These are phyloP conservation scores for Mimumesa dahlbomi DNA, from an alignment of 2,888 invertebrate species.

Conservation along the genomic window DNA sequence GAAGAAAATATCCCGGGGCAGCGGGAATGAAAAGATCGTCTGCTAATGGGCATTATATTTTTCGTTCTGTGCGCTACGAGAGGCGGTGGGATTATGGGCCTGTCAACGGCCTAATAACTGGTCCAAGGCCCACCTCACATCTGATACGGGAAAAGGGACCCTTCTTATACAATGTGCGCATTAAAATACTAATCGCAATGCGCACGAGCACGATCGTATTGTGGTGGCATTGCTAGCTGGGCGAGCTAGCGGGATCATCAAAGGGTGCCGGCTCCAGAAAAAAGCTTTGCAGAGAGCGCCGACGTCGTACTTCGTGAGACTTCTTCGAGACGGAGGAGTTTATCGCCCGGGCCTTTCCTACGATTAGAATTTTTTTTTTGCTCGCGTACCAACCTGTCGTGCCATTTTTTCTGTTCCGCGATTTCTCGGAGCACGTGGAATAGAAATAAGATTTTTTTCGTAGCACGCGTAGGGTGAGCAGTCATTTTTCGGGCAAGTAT, in stretches of 20 bases:
- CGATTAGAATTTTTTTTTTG: too few species aligned
- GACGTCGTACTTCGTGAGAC: constrained; percentile 28
- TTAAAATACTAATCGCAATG: constrained; percentile 79
- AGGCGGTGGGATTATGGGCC: constrained; percentile 75
- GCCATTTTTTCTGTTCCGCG: too few species aligned
- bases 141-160: constrained; percentile 76
- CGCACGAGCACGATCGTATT: constrained; percentile 60
- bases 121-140: constrained; percentile 70
- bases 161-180: constrained; percentile 76
- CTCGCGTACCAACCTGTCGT: too few species aligned
- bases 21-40: constrained; percentile 70
- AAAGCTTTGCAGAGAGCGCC: constrained; percentile 32
- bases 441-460: too few species aligned
- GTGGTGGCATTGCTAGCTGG: constrained; percentile 60
- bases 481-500: too few species aligned
- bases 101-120: constrained; percentile 79
- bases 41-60: constrained; percentile 65
- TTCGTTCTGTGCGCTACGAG: constrained; percentile 65
- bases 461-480: too few species aligned
- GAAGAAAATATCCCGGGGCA: constrained; percentile 45
- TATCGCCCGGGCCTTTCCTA: neutral
- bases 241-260: constrained; percentile 65
- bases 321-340: constrained; percentile 21
- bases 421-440: too few species aligned
- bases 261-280: constrained; percentile 62